phyloP scores from a whole-genome alignment of 2,888 invertebrate species.

The Panopea generosa region DNA sequence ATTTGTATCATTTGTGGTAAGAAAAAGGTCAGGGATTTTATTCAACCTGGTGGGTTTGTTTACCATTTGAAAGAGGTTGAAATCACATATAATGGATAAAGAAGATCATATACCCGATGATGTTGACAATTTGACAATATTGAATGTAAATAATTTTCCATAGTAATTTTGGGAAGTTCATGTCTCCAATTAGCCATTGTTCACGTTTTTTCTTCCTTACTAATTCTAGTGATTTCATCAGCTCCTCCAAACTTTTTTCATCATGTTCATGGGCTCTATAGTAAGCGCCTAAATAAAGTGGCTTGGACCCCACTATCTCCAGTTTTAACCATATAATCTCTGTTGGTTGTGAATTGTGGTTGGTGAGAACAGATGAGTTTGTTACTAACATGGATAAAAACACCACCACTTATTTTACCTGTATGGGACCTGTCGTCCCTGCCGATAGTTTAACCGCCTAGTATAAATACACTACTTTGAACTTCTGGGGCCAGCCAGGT shows the following conservation, averaged over 20 bases:
- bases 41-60: not conserved
- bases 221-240: not conserved
- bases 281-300: not conserved
- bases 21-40: not conserved
- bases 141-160: not conserved
- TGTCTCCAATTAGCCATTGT: conserved; percentile 9
- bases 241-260: not conserved
- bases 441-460: too few species aligned
- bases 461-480: too few species aligned
- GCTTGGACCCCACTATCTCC: conserved; percentile 4
- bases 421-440: not conserved
- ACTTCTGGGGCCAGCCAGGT: too few species aligned
- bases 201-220: not conserved
- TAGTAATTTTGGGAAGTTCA: conserved; percentile 4
- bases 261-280: conserved; percentile 1
- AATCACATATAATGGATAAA: conserved; percentile 4
- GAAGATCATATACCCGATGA: not conserved
- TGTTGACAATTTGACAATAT: not conserved
- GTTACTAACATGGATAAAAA: conserved; percentile 5
- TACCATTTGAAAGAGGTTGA: not conserved
- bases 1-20: conserved; percentile 1
- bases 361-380: not conserved
- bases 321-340: conserved; percentile 13
- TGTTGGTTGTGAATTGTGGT: conserved; percentile 1
- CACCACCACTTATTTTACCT: conserved; percentile 1